Conservation (phyloP, 2,888 invertebrate species). For the Cephus rjabovi region DNA sequence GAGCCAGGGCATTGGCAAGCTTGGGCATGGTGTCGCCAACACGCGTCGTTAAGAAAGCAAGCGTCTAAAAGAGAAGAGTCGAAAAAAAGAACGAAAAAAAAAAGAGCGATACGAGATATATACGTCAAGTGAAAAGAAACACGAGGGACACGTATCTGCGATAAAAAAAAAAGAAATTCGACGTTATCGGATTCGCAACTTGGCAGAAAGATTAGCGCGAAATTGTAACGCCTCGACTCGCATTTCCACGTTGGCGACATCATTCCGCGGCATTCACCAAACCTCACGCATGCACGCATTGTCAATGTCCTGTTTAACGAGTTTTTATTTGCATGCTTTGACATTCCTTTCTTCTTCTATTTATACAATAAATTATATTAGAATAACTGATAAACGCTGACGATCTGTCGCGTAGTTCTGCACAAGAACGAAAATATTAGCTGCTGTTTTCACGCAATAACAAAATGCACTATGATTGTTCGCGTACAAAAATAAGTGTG, state of each 20-base stretch:
- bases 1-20: conserved; percentile 93
- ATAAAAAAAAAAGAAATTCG: neutral
- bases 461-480: neutral
- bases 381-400: neutral
- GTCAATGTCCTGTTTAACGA: conserved; percentile 65
- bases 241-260: conserved; percentile 60
- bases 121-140: neutral
- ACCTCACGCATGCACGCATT: conserved; percentile 65
- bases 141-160: neutral
- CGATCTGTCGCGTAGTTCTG: neutral
- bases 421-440: neutral
- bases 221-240: conserved; percentile 32
- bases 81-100: neutral
- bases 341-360: conserved; percentile 16
- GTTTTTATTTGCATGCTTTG: conserved; percentile 3
- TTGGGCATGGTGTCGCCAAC: conserved; percentile 67
- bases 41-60: conserved; percentile 29
- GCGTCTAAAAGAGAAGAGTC: conserved; percentile 10
- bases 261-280: conserved; percentile 64
- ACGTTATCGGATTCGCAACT: neutral
- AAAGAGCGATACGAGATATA: neutral
- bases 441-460: conserved; percentile 3
- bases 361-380: conserved; percentile 30
- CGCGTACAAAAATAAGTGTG: conserved; percentile 49
- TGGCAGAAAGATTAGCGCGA: neutral